Percentiles rank a stretch among this genome's conserved stretches.
These are phyloP conservation scores for Nautilus pompilius DNA, from an alignment of 1,140 invertebrate genomes.

Conservation along the genomic window DNA sequence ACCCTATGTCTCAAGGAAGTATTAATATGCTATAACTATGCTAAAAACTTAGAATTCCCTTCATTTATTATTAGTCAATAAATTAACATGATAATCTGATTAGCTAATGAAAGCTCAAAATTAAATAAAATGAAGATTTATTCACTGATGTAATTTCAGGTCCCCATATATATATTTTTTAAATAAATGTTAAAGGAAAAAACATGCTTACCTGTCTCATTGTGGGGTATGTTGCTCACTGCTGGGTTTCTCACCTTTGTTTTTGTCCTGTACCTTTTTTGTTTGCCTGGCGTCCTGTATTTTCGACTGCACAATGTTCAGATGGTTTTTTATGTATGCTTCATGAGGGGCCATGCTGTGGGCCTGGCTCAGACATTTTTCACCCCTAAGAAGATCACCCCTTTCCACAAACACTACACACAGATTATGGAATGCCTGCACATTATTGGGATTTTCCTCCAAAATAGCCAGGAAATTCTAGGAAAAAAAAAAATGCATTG, in stretches of 20 bases:
- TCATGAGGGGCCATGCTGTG: conserved; percentile 74
- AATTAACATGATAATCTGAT: no score
- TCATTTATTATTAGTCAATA: no score
- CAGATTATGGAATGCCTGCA: conserved; percentile 92
- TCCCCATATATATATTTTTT: no score
- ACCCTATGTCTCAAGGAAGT: no score
- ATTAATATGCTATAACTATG: no score
- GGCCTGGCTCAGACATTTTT: conserved; percentile 77
- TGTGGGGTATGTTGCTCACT: no score
- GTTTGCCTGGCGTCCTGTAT: conserved; percentile 28
- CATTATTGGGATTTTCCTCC: conserved; percentile 82
- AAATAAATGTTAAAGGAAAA: no score
- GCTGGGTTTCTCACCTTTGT: neutral
- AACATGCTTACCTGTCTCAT: no score
- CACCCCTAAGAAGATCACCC: conserved; percentile 76
- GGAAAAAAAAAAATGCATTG: conserved; percentile 18
- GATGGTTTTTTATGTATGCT: conserved; percentile 84
- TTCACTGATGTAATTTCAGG: no score
- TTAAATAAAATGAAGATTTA: no score
- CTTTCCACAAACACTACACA: conserved; percentile 94
- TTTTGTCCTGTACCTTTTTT: conserved; percentile 4
- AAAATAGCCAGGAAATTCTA: conserved; percentile 88
- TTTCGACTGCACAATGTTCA: conserved; percentile 77
- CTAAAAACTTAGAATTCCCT: no score
- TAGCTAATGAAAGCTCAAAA: no score